Conservation (phyloP, 2,797 vertebrate genomes). For the Parauchenoglanis punctatus region DNA sequence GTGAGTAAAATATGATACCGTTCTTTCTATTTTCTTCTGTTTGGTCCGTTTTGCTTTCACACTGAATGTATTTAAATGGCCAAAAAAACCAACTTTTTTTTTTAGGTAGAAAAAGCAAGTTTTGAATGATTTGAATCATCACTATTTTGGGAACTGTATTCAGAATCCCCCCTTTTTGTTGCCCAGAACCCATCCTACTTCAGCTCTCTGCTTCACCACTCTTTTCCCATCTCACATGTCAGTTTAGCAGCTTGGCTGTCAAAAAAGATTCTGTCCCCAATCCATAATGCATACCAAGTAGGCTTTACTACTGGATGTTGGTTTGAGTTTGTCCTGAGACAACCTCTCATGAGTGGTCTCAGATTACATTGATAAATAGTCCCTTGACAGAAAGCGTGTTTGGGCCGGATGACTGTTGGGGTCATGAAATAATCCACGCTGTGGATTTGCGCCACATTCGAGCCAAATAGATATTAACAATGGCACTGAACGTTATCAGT, state of each 20-base stretch:
- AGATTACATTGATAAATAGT: not conserved
- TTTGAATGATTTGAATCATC: not conserved
- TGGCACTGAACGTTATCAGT: not conserved
- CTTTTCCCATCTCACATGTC: not conserved
- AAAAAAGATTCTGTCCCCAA: not conserved
- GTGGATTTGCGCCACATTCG: not conserved
- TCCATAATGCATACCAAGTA: not conserved
- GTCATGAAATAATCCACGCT: not conserved
- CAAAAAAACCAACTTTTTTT: not conserved
- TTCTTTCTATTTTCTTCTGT: not conserved
- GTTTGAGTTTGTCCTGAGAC: not conserved
- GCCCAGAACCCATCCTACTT: not conserved
- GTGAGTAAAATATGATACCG: too few relatives aligned
- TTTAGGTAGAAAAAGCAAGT: not conserved
- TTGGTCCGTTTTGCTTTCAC: not conserved
- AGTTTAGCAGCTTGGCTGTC: constrained; percentile 2
- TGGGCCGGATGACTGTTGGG: not conserved
- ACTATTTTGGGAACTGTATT: not conserved
- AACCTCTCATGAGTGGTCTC: not conserved
- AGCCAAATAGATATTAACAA: not conserved
- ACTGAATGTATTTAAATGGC: not conserved
- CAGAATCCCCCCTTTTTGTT: not conserved
- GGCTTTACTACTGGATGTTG: not conserved
- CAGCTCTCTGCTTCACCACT: not conserved
- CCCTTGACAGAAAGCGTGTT: not conserved